Evolutionary conservation across 2,888 invertebrate species (phyloP), one percentile per base, ranked within the genome.

Genomic region (Yponomeuta cagnagella): DNA sequence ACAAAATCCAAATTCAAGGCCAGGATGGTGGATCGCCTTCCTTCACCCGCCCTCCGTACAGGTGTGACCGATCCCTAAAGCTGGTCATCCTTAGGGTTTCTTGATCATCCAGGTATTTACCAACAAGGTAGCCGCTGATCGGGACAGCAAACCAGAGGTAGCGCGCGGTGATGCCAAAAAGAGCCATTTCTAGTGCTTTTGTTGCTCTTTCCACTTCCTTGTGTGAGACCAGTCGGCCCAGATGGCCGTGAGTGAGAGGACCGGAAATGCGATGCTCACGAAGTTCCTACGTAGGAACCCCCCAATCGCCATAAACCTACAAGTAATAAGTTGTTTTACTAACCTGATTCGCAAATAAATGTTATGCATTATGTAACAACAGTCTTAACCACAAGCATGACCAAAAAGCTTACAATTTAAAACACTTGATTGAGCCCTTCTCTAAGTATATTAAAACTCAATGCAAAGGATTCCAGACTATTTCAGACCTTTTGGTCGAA

Each of bases 41-140:
- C 76, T 94, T 94, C 2, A 94, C 87, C 64, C 82, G 87, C 72
- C 95, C 93, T 33, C 96, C 96, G 81, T 95, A 97, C 63, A 97
- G 86, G 69, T 95, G 94, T 79, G 97, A 97, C 82, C 95, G 97
- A 81, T 97, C 97, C 73, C 97, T 93, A 82, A 95, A 97, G 75
- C 85, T 87, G 0, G 93, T 92, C 94, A 96, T 94, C 71, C 96
- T 93, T 73, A 95, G 90, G 0, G 95, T 95, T 88, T 97, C 96
- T 76, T 93, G 90, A 6, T 88, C 86, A 80, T 97, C 96, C 71
- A 97, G 76, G 75, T 84, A 95, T 77, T 91, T 90, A 1, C 97
- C 97, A 70, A 96, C 73, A 1, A 86, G 79, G 75, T 82, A 94
- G 0, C 95, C 95, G 48, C 89, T 75, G 0, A 94, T 0, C 0